Evolutionary conservation across 2,888 invertebrate genomes (phyloP).

Genomic region (Ypsolopha scabrella): DNA sequence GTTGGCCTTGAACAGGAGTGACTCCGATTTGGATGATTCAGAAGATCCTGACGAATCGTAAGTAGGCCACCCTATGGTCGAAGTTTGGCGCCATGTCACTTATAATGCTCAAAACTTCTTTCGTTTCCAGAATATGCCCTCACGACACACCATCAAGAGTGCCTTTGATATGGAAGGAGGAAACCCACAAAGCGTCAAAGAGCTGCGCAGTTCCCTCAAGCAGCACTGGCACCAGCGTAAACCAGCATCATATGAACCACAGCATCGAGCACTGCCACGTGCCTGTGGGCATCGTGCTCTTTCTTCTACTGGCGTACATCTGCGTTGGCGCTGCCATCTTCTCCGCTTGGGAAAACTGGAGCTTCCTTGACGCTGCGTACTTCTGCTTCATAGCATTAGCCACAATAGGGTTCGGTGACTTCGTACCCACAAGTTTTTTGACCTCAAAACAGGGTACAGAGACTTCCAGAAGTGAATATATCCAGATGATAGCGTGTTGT

Average conservation of each 20-base stretch:
- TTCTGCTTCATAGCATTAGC: constrained; percentile 88
- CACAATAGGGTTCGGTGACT: constrained; percentile 86
- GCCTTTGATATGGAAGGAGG: constrained; percentile 77
- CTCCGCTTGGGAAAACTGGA: constrained; percentile 85
- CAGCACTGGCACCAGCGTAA: constrained; percentile 42
- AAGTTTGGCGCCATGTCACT: background rate
- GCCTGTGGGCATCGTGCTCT: constrained; percentile 68
- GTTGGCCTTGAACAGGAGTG: constrained; percentile 46
- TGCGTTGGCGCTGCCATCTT: constrained; percentile 82
- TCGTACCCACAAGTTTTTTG: constrained; percentile 73
- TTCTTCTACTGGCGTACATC: constrained; percentile 79
- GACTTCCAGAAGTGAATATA: constrained; percentile 65
- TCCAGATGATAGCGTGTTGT: constrained; percentile 84
- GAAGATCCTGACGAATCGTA: constrained; percentile 71
- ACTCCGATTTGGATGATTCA: constrained; percentile 71
- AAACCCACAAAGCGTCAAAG: constrained; percentile 38
- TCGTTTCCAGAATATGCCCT: constrained; percentile 52
- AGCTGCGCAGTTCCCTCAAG: constrained; percentile 43
- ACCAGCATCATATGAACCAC: constrained; percentile 38
- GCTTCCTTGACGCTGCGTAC: constrained; percentile 84
- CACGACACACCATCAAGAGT: constrained; percentile 84
- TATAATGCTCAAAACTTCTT: background rate
- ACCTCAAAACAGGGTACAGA: constrained; percentile 53
- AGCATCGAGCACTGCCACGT: constrained; percentile 55
- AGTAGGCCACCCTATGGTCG: constrained; percentile 15